phyloP scores from a whole-genome alignment of 2,888 invertebrate genomes.

The Polia nebulosa region DNA sequence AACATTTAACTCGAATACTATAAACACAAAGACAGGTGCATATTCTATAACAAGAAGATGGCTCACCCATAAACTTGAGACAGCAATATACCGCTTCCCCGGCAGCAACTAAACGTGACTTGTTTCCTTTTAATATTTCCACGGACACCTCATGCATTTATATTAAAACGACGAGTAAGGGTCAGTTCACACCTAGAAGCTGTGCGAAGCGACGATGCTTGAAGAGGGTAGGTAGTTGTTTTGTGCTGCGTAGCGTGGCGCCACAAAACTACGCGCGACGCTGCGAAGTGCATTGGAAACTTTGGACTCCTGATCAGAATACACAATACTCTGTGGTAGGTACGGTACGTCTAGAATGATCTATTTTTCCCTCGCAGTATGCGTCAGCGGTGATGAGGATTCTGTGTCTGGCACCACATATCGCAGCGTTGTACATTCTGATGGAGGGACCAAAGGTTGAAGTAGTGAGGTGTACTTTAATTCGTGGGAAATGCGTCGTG shows the following conservation, averaged over 20 bases:
- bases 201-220: neutral
- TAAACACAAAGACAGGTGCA: conserved; percentile 15
- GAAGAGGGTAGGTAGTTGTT: neutral
- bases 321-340: too few relatives aligned
- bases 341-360: neutral
- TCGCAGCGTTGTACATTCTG: neutral
- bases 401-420: neutral
- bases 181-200: neutral
- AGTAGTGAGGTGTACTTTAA: neutral
- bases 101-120: conserved; percentile 50
- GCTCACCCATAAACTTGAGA: conserved; percentile 30
- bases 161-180: conserved; percentile 66
- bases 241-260: neutral
- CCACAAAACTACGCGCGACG: too few relatives aligned
- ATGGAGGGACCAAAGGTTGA: neutral
- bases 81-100: conserved; percentile 38
- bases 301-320: too few relatives aligned
- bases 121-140: conserved; percentile 58
- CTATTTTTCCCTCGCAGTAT: neutral
- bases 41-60: conserved; percentile 32
- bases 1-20: neutral
- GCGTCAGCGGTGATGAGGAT: neutral
- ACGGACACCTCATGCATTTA: conserved; percentile 64
- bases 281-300: neutral
- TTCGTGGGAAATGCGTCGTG: neutral